Percentiles rank a stretch among this genome's conserved stretches.
Conservation (phyloP, 2,113 vertebrate species). For the Corythaixoides concolor region DNA sequence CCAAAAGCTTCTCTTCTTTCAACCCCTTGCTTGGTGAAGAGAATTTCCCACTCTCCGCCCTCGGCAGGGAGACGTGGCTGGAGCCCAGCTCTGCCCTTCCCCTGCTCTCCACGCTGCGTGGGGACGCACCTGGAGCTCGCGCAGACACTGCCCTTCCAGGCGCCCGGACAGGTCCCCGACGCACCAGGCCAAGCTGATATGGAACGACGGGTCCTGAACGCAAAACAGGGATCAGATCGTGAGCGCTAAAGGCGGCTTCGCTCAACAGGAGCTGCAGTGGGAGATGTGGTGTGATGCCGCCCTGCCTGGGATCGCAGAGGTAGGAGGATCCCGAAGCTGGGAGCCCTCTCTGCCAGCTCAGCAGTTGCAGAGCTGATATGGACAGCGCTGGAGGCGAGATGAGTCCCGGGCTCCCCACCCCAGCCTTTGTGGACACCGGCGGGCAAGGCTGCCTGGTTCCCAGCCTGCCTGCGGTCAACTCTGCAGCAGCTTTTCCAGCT, state of each 20-base stretch:
- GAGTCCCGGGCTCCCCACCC: neutral
- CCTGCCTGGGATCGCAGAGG: neutral
- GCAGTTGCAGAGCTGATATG: neutral
- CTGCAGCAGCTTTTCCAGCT: neutral
- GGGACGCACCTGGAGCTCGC: conserved; percentile 84
- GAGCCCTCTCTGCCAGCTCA: neutral
- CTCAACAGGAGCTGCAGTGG: fast-evolving
- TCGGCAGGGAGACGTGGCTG: neutral
- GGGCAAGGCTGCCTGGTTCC: neutral
- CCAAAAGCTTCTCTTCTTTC: neutral
- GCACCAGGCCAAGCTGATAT: conserved; percentile 94
- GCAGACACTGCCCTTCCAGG: conserved; percentile 75
- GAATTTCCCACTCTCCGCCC: neutral
- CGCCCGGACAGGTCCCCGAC: conserved; percentile 78
- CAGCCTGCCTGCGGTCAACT: neutral
- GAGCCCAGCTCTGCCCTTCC: neutral
- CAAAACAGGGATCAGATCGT: neutral
- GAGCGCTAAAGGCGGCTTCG: neutral
- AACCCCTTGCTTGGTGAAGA: neutral
- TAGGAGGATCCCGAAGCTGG: neutral
- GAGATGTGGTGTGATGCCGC: neutral
- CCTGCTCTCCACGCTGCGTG: neutral
- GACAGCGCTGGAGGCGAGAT: neutral
- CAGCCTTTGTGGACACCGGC: neutral
- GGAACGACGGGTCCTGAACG: conserved; percentile 89